Evolutionary conservation across 2,888 invertebrate species (phyloP).

Genomic region (Chorisops tibialis): DNA sequence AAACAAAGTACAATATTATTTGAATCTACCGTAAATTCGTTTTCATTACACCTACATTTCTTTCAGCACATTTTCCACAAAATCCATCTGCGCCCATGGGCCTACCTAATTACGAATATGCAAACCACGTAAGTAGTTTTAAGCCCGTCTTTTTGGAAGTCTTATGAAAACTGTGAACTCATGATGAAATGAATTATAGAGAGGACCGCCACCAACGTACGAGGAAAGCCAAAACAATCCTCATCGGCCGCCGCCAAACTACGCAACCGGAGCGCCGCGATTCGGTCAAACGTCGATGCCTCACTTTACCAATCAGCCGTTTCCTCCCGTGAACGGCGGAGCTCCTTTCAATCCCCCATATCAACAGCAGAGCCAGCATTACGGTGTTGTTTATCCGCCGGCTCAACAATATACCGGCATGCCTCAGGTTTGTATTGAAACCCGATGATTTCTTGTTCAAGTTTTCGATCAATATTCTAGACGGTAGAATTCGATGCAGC

Average conservation of each 20-base stretch:
- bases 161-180: too few species aligned
- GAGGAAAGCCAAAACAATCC: conserved; percentile 45
- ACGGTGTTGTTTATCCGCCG: conserved; percentile 20
- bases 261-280: neutral
- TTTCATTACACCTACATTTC: neutral
- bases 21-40: too few species aligned
- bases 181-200: conserved; percentile 32
- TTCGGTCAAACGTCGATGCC: conserved; percentile 3
- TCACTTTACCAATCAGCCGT: neutral
- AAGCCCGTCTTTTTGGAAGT: too few species aligned
- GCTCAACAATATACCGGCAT: conserved; percentile 26
- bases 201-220: conserved; percentile 48
- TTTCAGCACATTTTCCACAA: neutral
- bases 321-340: neutral
- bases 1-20: neutral
- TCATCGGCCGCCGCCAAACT: conserved; percentile 11
- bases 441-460: conserved; percentile 10
- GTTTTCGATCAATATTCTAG: conserved; percentile 19
- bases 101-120: neutral
- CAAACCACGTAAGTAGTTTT: neutral
- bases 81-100: conserved; percentile 6
- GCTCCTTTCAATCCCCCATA: conserved; percentile 19
- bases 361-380: conserved; percentile 16
- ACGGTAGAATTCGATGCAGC: conserved; percentile 36
- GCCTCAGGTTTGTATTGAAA: conserved; percentile 19